phyloP scores from a whole-genome alignment of 2,888 invertebrate genomes.

The Elegia similella region DNA sequence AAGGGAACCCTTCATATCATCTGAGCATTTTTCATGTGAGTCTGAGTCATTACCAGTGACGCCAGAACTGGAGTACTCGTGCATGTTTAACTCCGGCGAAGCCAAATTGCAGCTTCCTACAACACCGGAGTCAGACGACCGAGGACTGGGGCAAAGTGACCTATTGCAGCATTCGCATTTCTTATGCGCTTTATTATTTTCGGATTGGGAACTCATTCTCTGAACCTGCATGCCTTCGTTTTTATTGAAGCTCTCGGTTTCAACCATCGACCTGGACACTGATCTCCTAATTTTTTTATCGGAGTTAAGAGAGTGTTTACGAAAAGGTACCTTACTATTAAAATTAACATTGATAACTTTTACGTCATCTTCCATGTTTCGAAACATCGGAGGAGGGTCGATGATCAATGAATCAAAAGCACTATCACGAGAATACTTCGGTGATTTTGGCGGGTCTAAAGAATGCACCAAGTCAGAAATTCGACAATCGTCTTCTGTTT shows the following conservation, averaged over 20 bases:
- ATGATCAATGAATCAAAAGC: slow-evolving; percentile 63
- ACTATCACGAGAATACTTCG: slow-evolving; percentile 46
- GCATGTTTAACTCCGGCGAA: slow-evolving; percentile 84
- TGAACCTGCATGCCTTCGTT: slow-evolving; percentile 52
- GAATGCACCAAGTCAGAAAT: slow-evolving; percentile 51
- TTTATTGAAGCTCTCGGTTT: slow-evolving; percentile 57
- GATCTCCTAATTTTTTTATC: slow-evolving; percentile 80
- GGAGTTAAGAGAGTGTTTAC: slow-evolving; percentile 82
- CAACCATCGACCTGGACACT: slow-evolving; percentile 70
- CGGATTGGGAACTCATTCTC: slow-evolving; percentile 74
- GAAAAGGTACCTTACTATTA: slow-evolving; percentile 65
- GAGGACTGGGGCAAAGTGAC: slow-evolving; percentile 85
- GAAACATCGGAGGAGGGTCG: slow-evolving; percentile 84
- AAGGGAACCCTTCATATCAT: slow-evolving; percentile 51
- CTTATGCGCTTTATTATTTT: slow-evolving; percentile 51
- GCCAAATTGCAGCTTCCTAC: slow-evolving; percentile 90
- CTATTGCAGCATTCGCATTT: slow-evolving; percentile 84
- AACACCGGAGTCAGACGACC: slow-evolving; percentile 92
- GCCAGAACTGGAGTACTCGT: slow-evolving; percentile 50
- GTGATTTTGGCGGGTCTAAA: slow-evolving; percentile 65
- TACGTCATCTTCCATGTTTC: slow-evolving; percentile 66
- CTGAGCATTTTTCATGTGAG: slow-evolving; percentile 55
- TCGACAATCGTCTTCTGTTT: slow-evolving; percentile 39
- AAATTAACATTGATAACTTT: slow-evolving; percentile 71
- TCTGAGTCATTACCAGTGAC: slow-evolving; percentile 63